Conservation (phyloP, 2,113 vertebrate species). For the Lamprotornis superbus region DNA sequence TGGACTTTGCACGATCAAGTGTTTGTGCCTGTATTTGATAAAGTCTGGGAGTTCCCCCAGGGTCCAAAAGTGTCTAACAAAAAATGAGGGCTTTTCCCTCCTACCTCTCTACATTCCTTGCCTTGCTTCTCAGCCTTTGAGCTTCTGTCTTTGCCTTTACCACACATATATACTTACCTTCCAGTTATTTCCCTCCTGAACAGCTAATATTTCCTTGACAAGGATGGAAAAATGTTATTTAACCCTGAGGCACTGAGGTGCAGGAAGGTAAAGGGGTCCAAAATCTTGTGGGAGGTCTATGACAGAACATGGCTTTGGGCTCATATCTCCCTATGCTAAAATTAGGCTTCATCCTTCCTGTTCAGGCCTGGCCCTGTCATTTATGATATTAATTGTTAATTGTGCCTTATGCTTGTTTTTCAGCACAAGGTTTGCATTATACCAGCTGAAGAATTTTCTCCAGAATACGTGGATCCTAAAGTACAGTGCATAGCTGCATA, state of each 20-base stretch:
- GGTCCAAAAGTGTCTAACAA: neutral
- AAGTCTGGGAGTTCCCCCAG: neutral
- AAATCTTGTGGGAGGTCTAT: neutral
- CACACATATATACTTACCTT: accelerated
- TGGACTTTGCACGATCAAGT: neutral
- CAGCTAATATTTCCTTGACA: neutral
- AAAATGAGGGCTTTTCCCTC: neutral
- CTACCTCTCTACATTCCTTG: neutral
- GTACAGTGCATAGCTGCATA: constrained; percentile 84
- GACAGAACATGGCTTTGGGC: neutral
- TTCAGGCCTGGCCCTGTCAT: neutral
- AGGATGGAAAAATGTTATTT: neutral
- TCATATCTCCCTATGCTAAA: neutral
- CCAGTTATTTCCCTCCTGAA: neutral
- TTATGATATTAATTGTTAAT: neutral
- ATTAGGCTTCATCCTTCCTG: neutral
- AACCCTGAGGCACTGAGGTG: neutral
- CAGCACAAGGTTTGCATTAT: constrained; percentile 88
- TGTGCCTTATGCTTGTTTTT: constrained; percentile 7
- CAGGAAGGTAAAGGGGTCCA: neutral
- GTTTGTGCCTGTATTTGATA: neutral
- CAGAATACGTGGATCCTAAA: constrained; percentile 82
- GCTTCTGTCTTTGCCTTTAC: neutral
- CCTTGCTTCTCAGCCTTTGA: neutral
- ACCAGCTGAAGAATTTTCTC: constrained; percentile 82